Evolutionary conservation across 2,113 vertebrate species (phyloP), one percentile per base, ranked within the genome.

Genomic region (Prolemur simus): DNA sequence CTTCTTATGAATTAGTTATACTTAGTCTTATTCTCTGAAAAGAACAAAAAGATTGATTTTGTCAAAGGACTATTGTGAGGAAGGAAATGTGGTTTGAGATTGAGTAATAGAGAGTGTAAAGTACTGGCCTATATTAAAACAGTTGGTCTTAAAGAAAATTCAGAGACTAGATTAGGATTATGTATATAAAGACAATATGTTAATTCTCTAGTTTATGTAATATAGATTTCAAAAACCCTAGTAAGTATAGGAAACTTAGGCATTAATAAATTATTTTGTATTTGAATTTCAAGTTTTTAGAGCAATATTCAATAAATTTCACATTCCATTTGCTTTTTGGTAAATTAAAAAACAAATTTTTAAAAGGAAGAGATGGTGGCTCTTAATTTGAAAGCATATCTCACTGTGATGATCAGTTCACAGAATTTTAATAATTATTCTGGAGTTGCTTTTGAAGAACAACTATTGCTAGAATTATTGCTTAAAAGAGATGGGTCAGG

Each of bases 241-340:
- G 2, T 39, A 84, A 18, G 9, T 78, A 85, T 73, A 77, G 21
- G 85, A 94, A 87, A 47, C 8, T 34, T 45, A 66, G 54, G 5
- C 18, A 74, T 77, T 86, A 52, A 74, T 76, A 54, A n/a, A 4
- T 21, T 92, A 77, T 29, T 95, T 93, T 95, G 13, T 69, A 37
- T 54, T 54, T 86, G 54, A 82, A 83, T 74, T 88, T 91, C 32
- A 94, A 34, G 17, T 56, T 93, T 96, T 92, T 15, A 64, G 95
- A 80, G 37, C 18, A 84, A 45, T 60, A 32, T 32, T 63, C 21
- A 71, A 85, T 52, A 84, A 8, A 87, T 81, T 86, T 90, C 23
- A 81, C 2, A 54, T 83, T 94, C 54, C 21, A 82, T 81, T 84
- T 85, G 32, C n/a, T 66, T 97, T 95, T 94, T 32, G 9, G 13